phyloP scores from a whole-genome alignment of 2,888 invertebrate species.

The Pachliopta kotzebuea region DNA sequence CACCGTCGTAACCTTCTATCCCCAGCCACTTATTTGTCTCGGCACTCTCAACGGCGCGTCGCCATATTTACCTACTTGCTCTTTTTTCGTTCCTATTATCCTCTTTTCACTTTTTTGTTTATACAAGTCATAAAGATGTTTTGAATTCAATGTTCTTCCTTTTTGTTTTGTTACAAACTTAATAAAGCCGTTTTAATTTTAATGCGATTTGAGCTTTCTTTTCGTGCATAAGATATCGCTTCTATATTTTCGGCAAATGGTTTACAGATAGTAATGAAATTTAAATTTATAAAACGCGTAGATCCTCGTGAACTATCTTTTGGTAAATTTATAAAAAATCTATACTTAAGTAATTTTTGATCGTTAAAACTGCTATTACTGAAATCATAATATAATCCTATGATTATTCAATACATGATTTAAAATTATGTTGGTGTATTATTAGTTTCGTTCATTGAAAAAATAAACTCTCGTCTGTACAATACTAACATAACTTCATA shows the following conservation, averaged over 20 bases:
- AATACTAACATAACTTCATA: too few species aligned
- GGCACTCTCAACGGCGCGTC: conserved; percentile 46
- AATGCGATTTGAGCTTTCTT: background rate
- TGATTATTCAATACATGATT: too few species aligned
- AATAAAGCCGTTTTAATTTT: conserved; percentile 10
- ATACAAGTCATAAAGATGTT: conserved; percentile 58
- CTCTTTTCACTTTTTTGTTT: conserved; percentile 47
- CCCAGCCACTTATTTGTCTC: conserved; percentile 48
- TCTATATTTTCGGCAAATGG: background rate
- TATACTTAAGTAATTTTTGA: too few species aligned
- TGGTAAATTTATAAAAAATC: too few species aligned
- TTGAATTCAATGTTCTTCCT: conserved; percentile 42
- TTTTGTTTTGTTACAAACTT: conserved; percentile 26
- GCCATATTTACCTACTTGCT: conserved; percentile 60
- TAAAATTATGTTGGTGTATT: too few species aligned
- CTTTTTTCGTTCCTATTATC: conserved; percentile 56
- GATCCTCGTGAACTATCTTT: too few species aligned
- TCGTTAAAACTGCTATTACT: too few species aligned
- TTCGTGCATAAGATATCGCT: background rate
- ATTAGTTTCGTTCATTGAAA: too few species aligned
- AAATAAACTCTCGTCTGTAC: too few species aligned
- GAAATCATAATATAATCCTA: too few species aligned
- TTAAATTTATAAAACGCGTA: too few species aligned
- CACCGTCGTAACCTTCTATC: conserved; percentile 41
- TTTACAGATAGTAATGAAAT: too few species aligned